phyloP scores from a whole-genome alignment of 1,140 invertebrate species.

The Zeugodacus cucurbitae region DNA sequence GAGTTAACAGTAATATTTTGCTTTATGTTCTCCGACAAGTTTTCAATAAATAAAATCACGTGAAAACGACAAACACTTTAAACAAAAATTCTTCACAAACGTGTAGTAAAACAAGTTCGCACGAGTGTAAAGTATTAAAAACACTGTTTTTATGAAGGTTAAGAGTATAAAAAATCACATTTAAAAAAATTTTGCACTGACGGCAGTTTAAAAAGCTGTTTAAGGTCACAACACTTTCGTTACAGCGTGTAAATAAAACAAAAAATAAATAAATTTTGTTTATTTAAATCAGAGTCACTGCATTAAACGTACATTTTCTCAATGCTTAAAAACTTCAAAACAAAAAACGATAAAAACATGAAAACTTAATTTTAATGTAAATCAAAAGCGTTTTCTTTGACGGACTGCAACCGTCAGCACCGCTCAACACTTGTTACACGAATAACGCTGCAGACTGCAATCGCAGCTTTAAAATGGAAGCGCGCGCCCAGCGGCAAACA shows the following conservation, averaged over 20 bases:
- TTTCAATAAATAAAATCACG: background rate
- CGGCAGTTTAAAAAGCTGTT: background rate
- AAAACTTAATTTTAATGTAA: background rate
- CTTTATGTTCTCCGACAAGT: background rate
- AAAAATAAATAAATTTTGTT: background rate
- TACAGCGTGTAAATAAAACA: background rate
- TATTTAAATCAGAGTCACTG: background rate
- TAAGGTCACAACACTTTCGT: constrained; percentile 14
- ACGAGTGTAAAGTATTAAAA: background rate
- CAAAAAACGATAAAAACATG: background rate
- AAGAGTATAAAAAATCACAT: background rate
- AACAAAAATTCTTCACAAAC: background rate
- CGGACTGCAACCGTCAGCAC: constrained; percentile 17
- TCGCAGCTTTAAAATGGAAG: constrained; percentile 36
- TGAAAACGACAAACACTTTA: background rate
- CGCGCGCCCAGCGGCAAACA: background rate
- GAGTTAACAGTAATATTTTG: background rate
- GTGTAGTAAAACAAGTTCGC: background rate
- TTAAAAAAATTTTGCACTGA: background rate
- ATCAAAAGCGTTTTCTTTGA: background rate
- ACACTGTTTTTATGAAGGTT: background rate
- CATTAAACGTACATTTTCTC: background rate
- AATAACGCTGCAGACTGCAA: constrained; percentile 37
- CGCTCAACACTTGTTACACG: constrained; percentile 40
- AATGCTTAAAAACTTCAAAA: background rate